Base-by-base conservation (phyloP, 2,888 invertebrate genomes). In the Eurytoma adleriae region DNA sequence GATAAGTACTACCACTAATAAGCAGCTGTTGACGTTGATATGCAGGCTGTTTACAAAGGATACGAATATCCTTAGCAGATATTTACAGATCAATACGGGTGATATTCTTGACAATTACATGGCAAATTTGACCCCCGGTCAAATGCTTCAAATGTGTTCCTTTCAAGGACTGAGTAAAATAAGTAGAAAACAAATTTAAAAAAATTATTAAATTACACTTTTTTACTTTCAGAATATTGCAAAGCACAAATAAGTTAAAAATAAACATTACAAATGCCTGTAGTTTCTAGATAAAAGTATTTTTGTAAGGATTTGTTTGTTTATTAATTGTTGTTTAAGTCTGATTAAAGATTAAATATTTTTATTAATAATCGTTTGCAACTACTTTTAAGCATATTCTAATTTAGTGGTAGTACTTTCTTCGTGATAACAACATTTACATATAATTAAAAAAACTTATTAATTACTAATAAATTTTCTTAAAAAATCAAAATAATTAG, bases 211-310 rank as follows among this genome's bases (percentile, higher is more conserved):
- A 40, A 40, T 40, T 40, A 10, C 10, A n/a, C 10, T 10, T 40
- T 40, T 40, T 40, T 30, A 30, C 1, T 40, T 40, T 40, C 40
- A 40, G 10, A 10, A 10, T 40, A 10, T 61, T 24, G 12, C 14
- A 27, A 61, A 27, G 27, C 27, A 27, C 12, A 27, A 61, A 12
- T 24, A 18, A 62, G 4, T 20, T 73, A 64, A 1, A 56, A 18
- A 54, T 54, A 64, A 73, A 30, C 18, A 12, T 64, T 18, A 7
- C 27, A 64, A 73, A 20, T 64, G 73, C 71, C 64, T 73, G 20
- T 73, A 56, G n/a, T 14, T 40, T 40, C 40, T 30, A 20, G 10
- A 30, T 40, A 3, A 54, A 73, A 73, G 40, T 73, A 64, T 73
- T 73, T 73, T 73, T 64, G 52, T 64, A 64, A 61, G 14, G 40